Conservation (phyloP, 2,797 vertebrate species). For the Paedocypris micromegethes region DNA sequence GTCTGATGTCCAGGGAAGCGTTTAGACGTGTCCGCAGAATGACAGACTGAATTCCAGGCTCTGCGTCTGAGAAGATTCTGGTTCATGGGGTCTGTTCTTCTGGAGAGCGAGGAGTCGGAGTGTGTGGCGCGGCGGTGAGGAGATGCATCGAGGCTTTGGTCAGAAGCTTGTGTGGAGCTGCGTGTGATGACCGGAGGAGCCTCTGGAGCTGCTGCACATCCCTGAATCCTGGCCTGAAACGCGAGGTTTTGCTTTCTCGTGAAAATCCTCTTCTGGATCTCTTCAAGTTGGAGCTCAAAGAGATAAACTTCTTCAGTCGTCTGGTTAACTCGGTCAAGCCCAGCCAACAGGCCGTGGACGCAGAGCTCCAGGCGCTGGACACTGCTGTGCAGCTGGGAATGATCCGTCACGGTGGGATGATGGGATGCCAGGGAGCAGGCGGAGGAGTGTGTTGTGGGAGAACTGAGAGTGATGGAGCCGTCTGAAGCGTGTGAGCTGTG, state of each 20-base stretch:
- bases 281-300: conserved; percentile 63
- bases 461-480: conserved; percentile 37
- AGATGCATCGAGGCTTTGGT: conserved; percentile 19
- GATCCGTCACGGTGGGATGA: conserved; percentile 48
- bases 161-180: conserved; percentile 19
- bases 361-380: conserved; percentile 62
- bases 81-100: conserved; percentile 16
- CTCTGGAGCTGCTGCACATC: conserved; percentile 33
- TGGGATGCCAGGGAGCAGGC: conserved; percentile 58
- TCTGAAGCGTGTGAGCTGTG: conserved; percentile 56
- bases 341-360: conserved; percentile 57
- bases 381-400: conserved; percentile 52
- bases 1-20: conserved; percentile 47
- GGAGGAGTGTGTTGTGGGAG: conserved; percentile 47
- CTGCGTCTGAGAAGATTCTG: conserved; percentile 50
- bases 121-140: conserved; percentile 51
- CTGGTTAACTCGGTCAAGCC: conserved; percentile 68
- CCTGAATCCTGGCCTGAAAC: conserved; percentile 36
- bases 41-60: conserved; percentile 68
- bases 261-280: conserved; percentile 38
- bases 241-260: conserved; percentile 9
- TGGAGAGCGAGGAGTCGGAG: conserved; percentile 54
- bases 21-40: conserved; percentile 64
- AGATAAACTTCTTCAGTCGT: conserved; percentile 60
- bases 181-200: conserved; percentile 23